Conservation (phyloP, 2,888 invertebrate species). For the Syrista parreyssii region DNA sequence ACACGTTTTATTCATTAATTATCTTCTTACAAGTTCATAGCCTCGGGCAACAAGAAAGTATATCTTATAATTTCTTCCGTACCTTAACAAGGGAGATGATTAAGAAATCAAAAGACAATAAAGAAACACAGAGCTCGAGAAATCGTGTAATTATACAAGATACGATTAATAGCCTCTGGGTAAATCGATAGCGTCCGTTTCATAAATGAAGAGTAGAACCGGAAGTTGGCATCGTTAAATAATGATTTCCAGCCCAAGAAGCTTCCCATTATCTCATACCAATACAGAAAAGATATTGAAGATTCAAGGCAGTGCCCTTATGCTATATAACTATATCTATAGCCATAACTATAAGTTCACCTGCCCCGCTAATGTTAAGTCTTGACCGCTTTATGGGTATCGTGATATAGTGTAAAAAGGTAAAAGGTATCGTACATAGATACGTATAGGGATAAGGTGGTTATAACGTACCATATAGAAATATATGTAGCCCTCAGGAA, state of each 20-base stretch:
- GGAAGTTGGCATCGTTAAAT: background rate
- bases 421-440: background rate
- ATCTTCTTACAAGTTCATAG: background rate
- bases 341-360: background rate
- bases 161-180: background rate
- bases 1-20: background rate
- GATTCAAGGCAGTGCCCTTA: background rate
- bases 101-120: background rate
- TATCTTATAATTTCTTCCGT: background rate
- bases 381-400: background rate
- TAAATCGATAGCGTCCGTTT: background rate
- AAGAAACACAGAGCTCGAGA: background rate
- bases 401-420: background rate
- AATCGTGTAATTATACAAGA: background rate
- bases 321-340: background rate
- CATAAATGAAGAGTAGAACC: background rate
- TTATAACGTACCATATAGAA: background rate
- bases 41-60: background rate
- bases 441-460: background rate
- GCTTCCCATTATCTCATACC: background rate
- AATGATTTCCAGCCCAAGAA: background rate
- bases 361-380: background rate
- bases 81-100: background rate
- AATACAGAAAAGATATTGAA: background rate
- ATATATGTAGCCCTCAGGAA: background rate